Base-by-base conservation (phyloP, 2,888 invertebrate species). In the Chymomyza procnemis region DNA sequence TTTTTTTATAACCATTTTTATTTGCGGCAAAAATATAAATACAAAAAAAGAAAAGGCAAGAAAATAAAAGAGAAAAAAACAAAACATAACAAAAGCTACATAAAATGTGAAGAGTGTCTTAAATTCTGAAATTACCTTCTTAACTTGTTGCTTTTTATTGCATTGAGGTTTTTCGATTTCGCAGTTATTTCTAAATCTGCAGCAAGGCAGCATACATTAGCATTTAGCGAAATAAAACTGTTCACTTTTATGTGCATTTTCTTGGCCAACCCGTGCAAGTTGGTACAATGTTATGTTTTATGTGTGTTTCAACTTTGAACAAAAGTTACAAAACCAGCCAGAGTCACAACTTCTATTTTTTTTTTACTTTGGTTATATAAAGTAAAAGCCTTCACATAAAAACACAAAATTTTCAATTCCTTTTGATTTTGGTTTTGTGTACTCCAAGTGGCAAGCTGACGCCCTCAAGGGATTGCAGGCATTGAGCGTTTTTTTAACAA, bases 201-300 rank as follows among this genome's bases (percentile, higher is more conserved):
- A 50, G 19, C 22, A 61, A 61, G 61, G 34, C 61, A 61, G 34
- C 61, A 61, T 62, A 63, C 48, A 57, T 26, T 8, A 26, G 26
- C 26, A 26, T 26, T 26, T 26, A 26, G 61, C 75, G 80, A 80
- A 83, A 80, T 83, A 86, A 83, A 76, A 69, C 66, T n/a, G n/a
- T 65, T 74, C 80, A 67, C 84, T 73, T 80, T 80, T 85, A 84
- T 78, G 63, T 76, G 68, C 86, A 83, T 74, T 81, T 61, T 52
- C n/a, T n/a, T n/a, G n/a, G n/a, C n/a, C n/a, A n/a, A n/a, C n/a
- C n/a, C n/a, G n/a, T n/a, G n/a, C n/a, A n/a, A n/a, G n/a, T n/a
- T n/a, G n/a, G 26, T 26, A 6, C 26, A 26, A 26, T 4, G 6
- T 22, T 22, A 22, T 22, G 22, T 22, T 22, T 22, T 26, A 26